These are phyloP conservation scores for Genyomyrus donnyi DNA, from an alignment of 2,113 vertebrate genomes.

Conservation along the genomic window DNA sequence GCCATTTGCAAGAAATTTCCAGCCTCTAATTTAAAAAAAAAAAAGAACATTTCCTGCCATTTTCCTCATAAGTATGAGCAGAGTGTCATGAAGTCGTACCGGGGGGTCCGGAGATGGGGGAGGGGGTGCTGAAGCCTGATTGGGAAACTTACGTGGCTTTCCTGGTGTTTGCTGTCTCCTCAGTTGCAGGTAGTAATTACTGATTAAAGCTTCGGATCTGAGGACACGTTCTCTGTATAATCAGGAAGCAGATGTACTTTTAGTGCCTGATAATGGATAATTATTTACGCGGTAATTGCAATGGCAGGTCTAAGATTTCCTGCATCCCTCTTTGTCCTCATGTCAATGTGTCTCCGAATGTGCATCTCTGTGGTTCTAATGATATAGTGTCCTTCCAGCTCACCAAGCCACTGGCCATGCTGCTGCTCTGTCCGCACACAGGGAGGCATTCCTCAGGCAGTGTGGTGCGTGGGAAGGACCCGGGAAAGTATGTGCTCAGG, in stretches of 20 bases:
- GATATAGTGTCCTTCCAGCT: conserved; percentile 37
- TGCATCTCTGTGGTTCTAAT: conserved; percentile 34
- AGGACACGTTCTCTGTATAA: conserved; percentile 63
- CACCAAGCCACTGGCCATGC: background rate
- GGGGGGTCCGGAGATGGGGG: conserved; percentile 9
- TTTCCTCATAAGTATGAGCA: conserved; percentile 30
- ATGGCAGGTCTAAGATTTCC: conserved; percentile 64
- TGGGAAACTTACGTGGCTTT: background rate
- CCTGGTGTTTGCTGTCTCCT: conserved; percentile 33
- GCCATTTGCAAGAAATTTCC: conserved; percentile 1
- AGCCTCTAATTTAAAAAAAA: background rate
- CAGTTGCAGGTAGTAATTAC: conserved; percentile 75
- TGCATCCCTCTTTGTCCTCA: conserved; percentile 56
- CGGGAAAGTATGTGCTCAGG: background rate
- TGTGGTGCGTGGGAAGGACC: background rate
- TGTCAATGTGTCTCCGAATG: conserved; percentile 41
- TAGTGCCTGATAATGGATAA: conserved; percentile 63
- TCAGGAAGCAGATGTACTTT: conserved; percentile 60
- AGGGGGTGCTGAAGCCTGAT: background rate
- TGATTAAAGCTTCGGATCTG: conserved; percentile 63
- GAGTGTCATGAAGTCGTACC: conserved; percentile 5
- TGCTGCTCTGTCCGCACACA: background rate
- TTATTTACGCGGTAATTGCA: conserved; percentile 73
- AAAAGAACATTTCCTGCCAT: conserved; percentile 22
- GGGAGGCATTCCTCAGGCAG: background rate